phyloP scores from a whole-genome alignment of 2,797 vertebrate species.

The Choloepus didactylus region DNA sequence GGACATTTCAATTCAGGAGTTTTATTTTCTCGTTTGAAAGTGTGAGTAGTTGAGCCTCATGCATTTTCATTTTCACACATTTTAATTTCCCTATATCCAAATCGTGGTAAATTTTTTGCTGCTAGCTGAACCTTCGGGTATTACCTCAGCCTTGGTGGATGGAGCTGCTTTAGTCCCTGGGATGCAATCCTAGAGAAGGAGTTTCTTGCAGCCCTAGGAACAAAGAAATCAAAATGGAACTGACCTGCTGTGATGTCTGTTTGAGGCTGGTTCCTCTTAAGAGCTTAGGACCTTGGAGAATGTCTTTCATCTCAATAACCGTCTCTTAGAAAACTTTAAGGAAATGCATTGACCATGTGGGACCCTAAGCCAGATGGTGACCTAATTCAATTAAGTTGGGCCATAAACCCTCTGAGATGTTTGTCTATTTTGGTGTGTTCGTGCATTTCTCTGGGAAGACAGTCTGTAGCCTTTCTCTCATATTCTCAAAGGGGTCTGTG shows the following conservation, averaged over 20 bases:
- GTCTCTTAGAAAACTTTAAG: conserved; percentile 25
- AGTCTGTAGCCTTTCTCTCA: neutral
- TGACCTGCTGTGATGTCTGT: neutral
- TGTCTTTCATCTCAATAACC: conserved; percentile 40
- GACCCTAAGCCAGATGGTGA: conserved; percentile 18
- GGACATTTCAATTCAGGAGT: conserved; percentile 36
- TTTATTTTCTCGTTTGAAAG: conserved; percentile 68
- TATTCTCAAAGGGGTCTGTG: neutral
- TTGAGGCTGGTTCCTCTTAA: neutral
- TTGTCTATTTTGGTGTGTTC: conserved; percentile 20
- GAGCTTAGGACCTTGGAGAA: neutral
- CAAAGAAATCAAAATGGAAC: neutral
- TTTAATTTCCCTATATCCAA: conserved; percentile 65
- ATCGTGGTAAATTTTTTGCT: conserved; percentile 46
- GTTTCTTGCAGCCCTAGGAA: conserved; percentile 31
- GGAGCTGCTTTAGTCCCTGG: neutral
- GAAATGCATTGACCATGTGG: neutral
- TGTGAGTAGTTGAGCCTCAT: neutral
- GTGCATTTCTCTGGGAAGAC: neutral
- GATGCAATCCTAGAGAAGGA: conserved; percentile 1
- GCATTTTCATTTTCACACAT: conserved; percentile 47
- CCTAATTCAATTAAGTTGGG: conserved; percentile 9
- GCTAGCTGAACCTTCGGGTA: neutral
- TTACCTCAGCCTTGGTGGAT: conserved; percentile 40
- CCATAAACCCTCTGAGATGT: neutral